Base-by-base conservation (phyloP, 2,888 invertebrate species). In the Helobdella robusta region DNA sequence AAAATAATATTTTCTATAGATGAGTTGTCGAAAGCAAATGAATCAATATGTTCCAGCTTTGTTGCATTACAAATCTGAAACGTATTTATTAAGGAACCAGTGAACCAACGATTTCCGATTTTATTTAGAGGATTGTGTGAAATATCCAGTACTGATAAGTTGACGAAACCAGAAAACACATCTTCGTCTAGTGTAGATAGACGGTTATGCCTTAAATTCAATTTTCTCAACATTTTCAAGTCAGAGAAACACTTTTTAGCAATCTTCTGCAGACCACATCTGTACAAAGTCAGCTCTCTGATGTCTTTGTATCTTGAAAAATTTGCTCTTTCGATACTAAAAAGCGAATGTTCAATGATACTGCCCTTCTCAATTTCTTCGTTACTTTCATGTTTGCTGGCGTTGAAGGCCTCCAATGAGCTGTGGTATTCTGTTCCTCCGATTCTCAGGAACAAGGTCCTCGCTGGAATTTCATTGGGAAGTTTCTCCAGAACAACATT, bases 191-290 rank as follows among this genome's bases (percentile, higher is more conserved):
- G 52, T 15, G 34, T 52, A 44, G 60, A 59, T 8, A 72, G 69
- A 15, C 67, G 46, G 58, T 72, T 72, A 60, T 65, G 65, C 3
- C 71, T 59, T 23, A 72, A 60, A 44, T 70, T 69, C 6, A 72
- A 59, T 6, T 63, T 48, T 4, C 59, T 60, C 18, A 72, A 68
- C 28, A 59, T 44, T 2, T 32, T n/a, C 34, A 71, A 62, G 34
- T 68, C 66, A n/a, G 64, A 30, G 62, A 72, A 72, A 4, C 70
- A 62, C 20, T 68, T 66, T n/a, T 60, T 54, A 15, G 56, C 46
- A 28, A 72, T 68, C n/a, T 66, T 62, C 56, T 67, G 67, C 25
- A 72, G 66, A 34, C 70, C 71, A 59, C 72, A 72, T 40, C 67
- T 65, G 50, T 70, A 56, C n/a, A 72, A 54, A 2, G 46, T 18